These are phyloP conservation scores for Hylaeus anthracinus DNA, from an alignment of 1,140 invertebrate species.

Conservation along the genomic window DNA sequence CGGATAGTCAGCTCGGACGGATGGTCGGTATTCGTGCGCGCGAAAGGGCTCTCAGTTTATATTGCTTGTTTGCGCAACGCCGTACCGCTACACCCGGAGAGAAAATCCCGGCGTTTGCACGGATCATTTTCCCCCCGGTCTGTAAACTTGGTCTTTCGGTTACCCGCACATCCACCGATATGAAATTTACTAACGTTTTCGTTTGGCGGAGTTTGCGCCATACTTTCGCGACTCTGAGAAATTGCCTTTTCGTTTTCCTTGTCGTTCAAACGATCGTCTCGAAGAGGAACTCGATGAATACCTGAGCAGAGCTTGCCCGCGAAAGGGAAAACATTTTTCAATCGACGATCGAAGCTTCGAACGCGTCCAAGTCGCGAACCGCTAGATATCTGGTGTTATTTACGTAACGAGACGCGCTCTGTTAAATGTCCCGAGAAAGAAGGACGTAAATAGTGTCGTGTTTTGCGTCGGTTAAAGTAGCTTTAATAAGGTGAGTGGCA, in stretches of 20 bases:
- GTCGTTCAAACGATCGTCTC: no score
- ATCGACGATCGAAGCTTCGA: not conserved
- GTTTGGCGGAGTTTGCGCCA: no score
- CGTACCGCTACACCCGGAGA: not conserved
- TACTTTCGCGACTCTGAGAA: no score
- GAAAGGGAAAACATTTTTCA: not conserved
- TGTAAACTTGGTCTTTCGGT: not conserved
- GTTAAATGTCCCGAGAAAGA: constrained; percentile 34
- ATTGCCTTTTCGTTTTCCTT: no score
- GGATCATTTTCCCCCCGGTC: not conserved
- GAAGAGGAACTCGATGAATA: not conserved
- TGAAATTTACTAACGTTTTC: no score
- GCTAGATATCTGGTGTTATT: constrained; percentile 19
- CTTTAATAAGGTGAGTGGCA: constrained; percentile 43
- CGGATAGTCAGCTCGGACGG: not conserved
- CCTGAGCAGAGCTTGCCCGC: not conserved
- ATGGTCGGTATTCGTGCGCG: not conserved
- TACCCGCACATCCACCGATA: not conserved
- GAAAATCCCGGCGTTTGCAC: not conserved
- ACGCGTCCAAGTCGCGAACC: not conserved
- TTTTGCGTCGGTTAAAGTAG: constrained; percentile 38
- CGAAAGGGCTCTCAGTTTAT: not conserved
- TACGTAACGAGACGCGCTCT: constrained; percentile 42
- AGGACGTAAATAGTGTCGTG: constrained; percentile 45
- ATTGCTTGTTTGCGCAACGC: not conserved